These are phyloP conservation scores for Sinella curviseta DNA, from an alignment of 1,140 invertebrate genomes.

Conservation along the genomic window DNA sequence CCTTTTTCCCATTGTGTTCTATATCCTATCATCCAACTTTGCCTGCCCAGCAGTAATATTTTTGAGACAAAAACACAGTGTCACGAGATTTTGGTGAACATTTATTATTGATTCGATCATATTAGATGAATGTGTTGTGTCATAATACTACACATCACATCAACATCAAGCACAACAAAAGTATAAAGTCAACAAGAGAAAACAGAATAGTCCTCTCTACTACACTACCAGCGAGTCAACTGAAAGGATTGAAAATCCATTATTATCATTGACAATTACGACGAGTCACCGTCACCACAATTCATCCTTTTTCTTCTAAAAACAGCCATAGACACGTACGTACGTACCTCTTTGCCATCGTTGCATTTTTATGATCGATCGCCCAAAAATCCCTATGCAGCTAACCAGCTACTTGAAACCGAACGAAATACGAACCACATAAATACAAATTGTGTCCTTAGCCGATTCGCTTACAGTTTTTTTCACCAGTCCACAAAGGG, in stretches of 20 bases:
- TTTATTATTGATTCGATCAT: not conserved
- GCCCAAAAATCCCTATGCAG: too few relatives aligned
- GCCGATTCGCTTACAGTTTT: too few relatives aligned
- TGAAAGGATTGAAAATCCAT: slow-evolving; percentile 23
- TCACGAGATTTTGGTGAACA: not conserved
- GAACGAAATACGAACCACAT: too few relatives aligned
- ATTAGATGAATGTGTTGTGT: not conserved
- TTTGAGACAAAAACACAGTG: not conserved
- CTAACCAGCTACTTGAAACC: too few relatives aligned
- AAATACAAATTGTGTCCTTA: too few relatives aligned
- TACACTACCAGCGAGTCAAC: not conserved
- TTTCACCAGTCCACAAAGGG: too few relatives aligned
- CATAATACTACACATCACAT: not conserved
- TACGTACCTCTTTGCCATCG: too few relatives aligned
- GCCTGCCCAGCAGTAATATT: not conserved
- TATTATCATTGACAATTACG: not conserved
- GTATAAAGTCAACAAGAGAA: not conserved
- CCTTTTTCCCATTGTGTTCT: too few relatives aligned
- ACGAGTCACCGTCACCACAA: not conserved
- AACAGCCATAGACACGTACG: not conserved
- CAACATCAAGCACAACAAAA: not conserved
- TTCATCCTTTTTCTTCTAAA: not conserved
- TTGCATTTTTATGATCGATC: too few relatives aligned
- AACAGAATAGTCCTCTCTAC: not conserved
- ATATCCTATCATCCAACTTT: not conserved